phyloP scores from a whole-genome alignment of 2,888 invertebrate species.

The Parasteatoda lunata region DNA sequence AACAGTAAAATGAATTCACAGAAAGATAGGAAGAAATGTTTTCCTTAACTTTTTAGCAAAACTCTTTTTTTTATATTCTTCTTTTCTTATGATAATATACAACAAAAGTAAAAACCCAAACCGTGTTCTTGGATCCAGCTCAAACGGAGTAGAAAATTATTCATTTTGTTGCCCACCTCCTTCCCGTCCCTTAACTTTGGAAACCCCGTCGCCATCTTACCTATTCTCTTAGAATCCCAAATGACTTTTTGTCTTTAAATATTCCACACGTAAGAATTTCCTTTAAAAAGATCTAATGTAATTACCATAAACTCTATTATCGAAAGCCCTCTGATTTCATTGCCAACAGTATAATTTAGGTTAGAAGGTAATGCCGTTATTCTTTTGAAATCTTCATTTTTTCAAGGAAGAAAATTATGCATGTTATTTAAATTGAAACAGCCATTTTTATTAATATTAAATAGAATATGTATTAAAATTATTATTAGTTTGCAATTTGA shows the following conservation, averaged over 20 bases:
- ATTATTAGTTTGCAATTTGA: too few relatives aligned
- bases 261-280: constrained; percentile 23
- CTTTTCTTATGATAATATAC: constrained; percentile 18
- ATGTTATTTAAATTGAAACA: too few relatives aligned
- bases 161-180: constrained; percentile 22
- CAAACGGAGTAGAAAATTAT: constrained; percentile 44
- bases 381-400: too few relatives aligned
- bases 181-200: not conserved
- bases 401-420: too few relatives aligned
- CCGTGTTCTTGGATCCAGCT: constrained; percentile 38
- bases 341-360: too few relatives aligned
- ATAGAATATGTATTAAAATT: too few relatives aligned
- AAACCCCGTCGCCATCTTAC: not conserved
- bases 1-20: constrained; percentile 29
- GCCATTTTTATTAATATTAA: too few relatives aligned
- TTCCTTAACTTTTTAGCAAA: constrained; percentile 7
- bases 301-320: constrained; percentile 55
- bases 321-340: not conserved
- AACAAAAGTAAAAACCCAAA: constrained; percentile 24
- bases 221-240: constrained; percentile 9
- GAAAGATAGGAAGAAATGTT: constrained; percentile 1
- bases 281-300: constrained; percentile 28
- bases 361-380: too few relatives aligned
- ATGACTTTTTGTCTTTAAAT: constrained; percentile 14
- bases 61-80: constrained; percentile 10